Conservation (phyloP, 2,797 vertebrate genomes). For the Picus viridis region DNA sequence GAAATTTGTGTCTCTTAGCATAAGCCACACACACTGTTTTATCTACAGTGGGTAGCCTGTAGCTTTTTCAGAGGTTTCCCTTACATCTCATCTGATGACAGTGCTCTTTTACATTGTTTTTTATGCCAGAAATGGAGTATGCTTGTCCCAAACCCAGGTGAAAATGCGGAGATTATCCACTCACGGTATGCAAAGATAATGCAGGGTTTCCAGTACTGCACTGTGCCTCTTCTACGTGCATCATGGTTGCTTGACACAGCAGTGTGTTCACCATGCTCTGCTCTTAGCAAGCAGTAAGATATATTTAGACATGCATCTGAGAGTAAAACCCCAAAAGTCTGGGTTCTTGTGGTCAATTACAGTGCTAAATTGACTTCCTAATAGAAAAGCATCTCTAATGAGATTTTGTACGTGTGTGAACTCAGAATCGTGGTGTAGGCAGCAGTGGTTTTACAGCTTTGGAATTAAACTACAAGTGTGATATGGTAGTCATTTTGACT, state of each 20-base stretch:
- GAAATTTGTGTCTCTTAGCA: background rate
- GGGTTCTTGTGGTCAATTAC: background rate
- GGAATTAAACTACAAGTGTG: slow-evolving; percentile 24
- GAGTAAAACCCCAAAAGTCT: background rate
- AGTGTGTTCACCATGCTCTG: background rate
- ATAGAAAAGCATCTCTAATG: background rate
- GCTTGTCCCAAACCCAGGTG: background rate
- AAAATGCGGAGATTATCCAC: background rate
- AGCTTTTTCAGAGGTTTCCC: background rate
- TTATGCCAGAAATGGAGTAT: background rate
- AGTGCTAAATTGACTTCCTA: slow-evolving; percentile 2
- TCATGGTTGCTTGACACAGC: background rate
- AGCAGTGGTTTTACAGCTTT: slow-evolving; percentile 6
- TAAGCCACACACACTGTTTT: background rate
- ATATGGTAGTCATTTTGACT: background rate
- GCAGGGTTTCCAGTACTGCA: background rate
- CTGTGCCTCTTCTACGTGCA: background rate
- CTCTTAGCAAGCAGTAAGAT: background rate
- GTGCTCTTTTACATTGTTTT: background rate
- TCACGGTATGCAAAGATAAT: background rate
- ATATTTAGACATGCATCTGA: background rate
- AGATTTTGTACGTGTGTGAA: background rate
- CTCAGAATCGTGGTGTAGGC: background rate
- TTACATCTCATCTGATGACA: background rate
- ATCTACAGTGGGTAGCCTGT: background rate